Evolutionary conservation across 2,113 vertebrate species (phyloP).

Genomic region (Phalacrocorax brasilianus): DNA sequence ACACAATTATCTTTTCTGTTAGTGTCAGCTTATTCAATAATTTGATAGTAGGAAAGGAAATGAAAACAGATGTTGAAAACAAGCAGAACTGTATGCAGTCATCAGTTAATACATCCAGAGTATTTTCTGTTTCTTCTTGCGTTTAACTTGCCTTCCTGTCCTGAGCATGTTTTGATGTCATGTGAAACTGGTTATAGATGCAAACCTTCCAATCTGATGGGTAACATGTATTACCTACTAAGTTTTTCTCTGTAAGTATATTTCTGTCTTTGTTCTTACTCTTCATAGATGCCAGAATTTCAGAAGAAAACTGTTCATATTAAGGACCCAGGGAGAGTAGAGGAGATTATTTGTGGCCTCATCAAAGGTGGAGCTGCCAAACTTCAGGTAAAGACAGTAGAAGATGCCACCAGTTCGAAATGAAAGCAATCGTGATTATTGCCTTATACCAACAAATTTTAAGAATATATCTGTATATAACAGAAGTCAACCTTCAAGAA

Average conservation of each 20-base stretch:
- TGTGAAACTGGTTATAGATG: not conserved
- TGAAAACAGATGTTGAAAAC: not conserved
- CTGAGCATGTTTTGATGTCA: not conserved
- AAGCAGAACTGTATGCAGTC: not conserved
- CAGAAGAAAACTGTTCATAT: constrained; percentile 93
- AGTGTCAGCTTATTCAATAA: not conserved
- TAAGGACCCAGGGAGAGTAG: constrained; percentile 89
- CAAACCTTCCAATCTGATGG: not conserved
- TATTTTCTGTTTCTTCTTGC: not conserved
- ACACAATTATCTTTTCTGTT: not conserved
- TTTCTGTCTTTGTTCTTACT: not conserved
- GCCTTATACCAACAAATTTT: not conserved
- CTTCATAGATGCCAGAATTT: constrained; percentile 94
- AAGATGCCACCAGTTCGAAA: not conserved
- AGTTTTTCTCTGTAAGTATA: not conserved
- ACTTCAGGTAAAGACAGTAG: constrained; percentile 85
- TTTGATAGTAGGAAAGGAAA: not conserved
- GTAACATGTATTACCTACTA: not conserved
- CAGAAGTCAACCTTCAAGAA: not conserved
- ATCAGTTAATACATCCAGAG: not conserved
- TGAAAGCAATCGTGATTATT: not conserved
- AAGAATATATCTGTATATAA: not conserved
- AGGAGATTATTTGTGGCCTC: constrained; percentile 94
- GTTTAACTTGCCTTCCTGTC: not conserved
- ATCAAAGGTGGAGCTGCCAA: constrained; percentile 96